phyloP scores from a whole-genome alignment of 2,888 invertebrate species.

The Euzetes globulus region DNA sequence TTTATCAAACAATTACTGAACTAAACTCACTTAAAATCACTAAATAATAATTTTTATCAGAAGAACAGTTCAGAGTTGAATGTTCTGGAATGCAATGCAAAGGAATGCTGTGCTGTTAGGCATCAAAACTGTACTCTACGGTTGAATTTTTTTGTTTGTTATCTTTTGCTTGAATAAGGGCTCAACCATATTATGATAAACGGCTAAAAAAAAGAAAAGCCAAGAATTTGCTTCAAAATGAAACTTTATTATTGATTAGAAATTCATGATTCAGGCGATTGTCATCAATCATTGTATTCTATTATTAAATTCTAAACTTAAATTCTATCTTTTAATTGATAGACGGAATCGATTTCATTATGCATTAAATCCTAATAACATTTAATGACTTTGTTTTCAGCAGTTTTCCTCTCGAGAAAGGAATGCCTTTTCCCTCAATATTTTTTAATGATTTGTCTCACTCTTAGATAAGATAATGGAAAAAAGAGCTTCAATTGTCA shows the following conservation, averaged over 20 bases:
- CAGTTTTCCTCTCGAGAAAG: too few species aligned
- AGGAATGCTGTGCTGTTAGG: conserved; percentile 5
- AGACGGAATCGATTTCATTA: background rate
- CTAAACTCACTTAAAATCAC: conserved; percentile 12
- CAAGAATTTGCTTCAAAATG: background rate
- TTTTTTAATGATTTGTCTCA: too few species aligned
- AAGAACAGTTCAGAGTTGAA: conserved; percentile 13
- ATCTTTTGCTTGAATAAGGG: background rate
- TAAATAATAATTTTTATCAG: conserved; percentile 13
- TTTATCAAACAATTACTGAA: conserved; percentile 17
- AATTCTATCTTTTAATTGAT: background rate
- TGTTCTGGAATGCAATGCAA: conserved; percentile 9
- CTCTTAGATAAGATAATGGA: background rate
- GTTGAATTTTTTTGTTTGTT: background rate
- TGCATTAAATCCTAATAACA: too few species aligned
- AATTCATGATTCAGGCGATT: background rate
- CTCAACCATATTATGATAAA: background rate
- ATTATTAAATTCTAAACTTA: background rate
- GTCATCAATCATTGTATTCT: background rate
- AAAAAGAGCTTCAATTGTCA: too few species aligned
- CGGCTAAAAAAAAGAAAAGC: background rate
- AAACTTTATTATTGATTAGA: background rate
- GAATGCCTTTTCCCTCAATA: too few species aligned
- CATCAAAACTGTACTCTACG: background rate
- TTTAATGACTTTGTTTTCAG: too few species aligned